Evolutionary conservation across 2,113 vertebrate genomes (phyloP).

Genomic region (Ivindomyrus marchei): DNA sequence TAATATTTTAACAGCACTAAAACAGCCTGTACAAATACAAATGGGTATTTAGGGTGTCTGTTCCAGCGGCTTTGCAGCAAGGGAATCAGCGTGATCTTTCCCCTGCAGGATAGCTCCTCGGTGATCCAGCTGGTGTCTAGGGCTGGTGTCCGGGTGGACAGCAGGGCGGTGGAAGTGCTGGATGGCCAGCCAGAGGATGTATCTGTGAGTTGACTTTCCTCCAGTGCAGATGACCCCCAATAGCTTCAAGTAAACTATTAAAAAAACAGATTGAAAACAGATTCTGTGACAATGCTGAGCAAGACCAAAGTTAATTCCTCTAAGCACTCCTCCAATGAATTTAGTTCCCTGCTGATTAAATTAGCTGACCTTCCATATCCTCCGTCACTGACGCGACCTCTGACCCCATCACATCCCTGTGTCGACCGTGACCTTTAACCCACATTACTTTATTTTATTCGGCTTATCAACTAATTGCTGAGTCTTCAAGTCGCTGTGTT

Average conservation of each 20-base stretch:
- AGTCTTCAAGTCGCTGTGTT: neutral
- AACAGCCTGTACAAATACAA: neutral
- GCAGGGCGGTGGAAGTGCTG: constrained; percentile 71
- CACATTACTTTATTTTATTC: neutral
- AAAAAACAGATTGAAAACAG: neutral
- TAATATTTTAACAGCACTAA: neutral
- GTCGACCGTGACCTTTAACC: neutral
- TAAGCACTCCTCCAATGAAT: neutral
- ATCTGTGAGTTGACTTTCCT: constrained; percentile 64
- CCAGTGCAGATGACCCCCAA: neutral
- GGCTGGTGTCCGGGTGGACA: constrained; percentile 68
- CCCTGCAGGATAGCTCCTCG: constrained; percentile 82
- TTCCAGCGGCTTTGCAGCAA: neutral
- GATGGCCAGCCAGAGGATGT: constrained; percentile 77
- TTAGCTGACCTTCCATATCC: neutral
- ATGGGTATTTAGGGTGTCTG: neutral
- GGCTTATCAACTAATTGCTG: neutral
- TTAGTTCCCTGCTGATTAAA: neutral
- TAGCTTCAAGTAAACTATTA: neutral
- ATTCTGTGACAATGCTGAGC: neutral
- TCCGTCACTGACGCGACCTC: neutral
- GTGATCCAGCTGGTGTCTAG: constrained; percentile 91
- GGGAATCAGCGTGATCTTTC: neutral
- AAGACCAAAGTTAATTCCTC: neutral
- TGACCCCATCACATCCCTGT: neutral